These are phyloP conservation scores for Margaritifera margaritifera DNA, from an alignment of 2,888 invertebrate genomes.

Conservation along the genomic window DNA sequence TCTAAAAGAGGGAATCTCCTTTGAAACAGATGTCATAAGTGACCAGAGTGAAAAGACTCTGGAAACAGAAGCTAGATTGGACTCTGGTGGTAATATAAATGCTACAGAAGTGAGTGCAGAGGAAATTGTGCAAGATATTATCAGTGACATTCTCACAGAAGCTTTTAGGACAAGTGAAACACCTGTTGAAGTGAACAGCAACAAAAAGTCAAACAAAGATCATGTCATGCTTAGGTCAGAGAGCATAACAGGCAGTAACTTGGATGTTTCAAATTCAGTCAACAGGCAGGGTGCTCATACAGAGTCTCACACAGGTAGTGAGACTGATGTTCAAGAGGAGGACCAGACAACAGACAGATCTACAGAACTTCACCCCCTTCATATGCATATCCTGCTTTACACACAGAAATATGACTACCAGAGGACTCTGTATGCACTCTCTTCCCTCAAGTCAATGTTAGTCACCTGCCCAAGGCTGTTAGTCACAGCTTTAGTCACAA, in stretches of 20 bases:
- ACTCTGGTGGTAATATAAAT: slow-evolving; percentile 7
- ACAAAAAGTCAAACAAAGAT: slow-evolving; percentile 59
- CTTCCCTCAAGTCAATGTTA: slow-evolving; percentile 83
- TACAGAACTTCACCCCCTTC: slow-evolving; percentile 81
- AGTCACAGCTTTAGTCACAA: slow-evolving; percentile 84
- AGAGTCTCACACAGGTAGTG: slow-evolving; percentile 61
- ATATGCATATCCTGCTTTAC: slow-evolving; percentile 88
- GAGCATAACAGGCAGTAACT: slow-evolving; percentile 38
- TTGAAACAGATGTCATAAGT: slow-evolving; percentile 21
- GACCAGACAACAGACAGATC: slow-evolving; percentile 29
- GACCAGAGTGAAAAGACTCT: too few relatives aligned
- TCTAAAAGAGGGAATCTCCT: slow-evolving; percentile 69
- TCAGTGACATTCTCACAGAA: slow-evolving; percentile 53
- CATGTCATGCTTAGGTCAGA: too few relatives aligned
- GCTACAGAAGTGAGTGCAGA: slow-evolving; percentile 73
- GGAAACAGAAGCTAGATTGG: slow-evolving; percentile 3
- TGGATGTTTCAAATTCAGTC: slow-evolving; percentile 56
- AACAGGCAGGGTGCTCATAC: slow-evolving; percentile 50
- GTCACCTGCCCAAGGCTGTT: slow-evolving; percentile 82
- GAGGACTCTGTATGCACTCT: slow-evolving; percentile 83
- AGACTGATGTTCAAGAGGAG: slow-evolving; percentile 43
- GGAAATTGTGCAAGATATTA: slow-evolving; percentile 73
- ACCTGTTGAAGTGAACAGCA: slow-evolving; percentile 75
- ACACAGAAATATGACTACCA: slow-evolving; percentile 85
- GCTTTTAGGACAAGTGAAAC: slow-evolving; percentile 17